Conservation (phyloP, 2,797 vertebrate species). For the Myripristis jacobus region DNA sequence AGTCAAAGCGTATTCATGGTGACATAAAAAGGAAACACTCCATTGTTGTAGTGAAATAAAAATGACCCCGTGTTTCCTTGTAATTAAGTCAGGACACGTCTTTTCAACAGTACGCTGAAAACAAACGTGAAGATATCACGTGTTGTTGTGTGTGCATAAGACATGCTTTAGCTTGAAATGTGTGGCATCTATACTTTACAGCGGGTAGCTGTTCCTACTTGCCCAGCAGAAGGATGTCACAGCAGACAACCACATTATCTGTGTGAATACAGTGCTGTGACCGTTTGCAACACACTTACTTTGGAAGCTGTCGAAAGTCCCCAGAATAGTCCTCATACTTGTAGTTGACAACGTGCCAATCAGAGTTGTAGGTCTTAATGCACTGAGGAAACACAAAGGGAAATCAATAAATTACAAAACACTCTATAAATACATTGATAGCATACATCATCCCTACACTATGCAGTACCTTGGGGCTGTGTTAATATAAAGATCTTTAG, state of each 20-base stretch:
- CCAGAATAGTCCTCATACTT: conserved; percentile 98
- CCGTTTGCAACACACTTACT: conserved; percentile 81
- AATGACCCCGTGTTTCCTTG: conserved; percentile 56
- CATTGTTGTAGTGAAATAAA: conserved; percentile 58
- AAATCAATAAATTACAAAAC: conserved; percentile 32
- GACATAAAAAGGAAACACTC: conserved; percentile 50
- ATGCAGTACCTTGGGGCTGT: neutral
- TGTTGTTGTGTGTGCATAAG: neutral
- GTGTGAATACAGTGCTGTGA: conserved; percentile 1
- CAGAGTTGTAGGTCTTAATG: conserved; percentile 98
- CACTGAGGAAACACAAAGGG: conserved; percentile 82
- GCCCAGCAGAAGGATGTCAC: conserved; percentile 33
- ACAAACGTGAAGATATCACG: conserved; percentile 17
- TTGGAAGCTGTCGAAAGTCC: conserved; percentile 96
- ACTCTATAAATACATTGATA: neutral
- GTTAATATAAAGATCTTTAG: neutral
- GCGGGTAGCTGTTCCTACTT: conserved; percentile 39
- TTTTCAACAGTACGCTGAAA: conserved; percentile 38
- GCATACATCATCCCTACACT: neutral
- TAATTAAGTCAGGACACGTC: conserved; percentile 37
- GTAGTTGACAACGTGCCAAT: conserved; percentile 97
- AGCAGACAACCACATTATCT: conserved; percentile 13
- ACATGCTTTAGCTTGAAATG: conserved; percentile 28
- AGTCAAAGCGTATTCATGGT: conserved; percentile 31
- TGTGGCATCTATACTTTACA: conserved; percentile 40